phyloP scores from a whole-genome alignment of 2,113 vertebrate species.

The Nothocercus julius region DNA sequence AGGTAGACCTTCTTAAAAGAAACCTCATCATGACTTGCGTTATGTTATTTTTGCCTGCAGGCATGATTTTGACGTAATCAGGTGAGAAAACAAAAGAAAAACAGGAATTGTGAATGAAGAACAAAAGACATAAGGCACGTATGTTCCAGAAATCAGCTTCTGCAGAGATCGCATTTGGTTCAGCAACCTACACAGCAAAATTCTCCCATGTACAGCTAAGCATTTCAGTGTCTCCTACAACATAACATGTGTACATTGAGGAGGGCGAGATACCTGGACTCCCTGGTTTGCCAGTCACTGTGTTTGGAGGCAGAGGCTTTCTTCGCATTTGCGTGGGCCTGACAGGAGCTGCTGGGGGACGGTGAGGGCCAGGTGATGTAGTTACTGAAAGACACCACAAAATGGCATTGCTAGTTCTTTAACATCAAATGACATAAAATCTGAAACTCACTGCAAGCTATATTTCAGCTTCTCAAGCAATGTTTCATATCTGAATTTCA shows the following conservation, averaged over 20 bases:
- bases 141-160: background rate
- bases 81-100: background rate
- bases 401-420: background rate
- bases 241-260: background rate
- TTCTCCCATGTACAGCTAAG: background rate
- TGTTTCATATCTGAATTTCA: background rate
- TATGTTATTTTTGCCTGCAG: background rate
- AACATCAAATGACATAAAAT: background rate
- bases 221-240: background rate
- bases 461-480: background rate
- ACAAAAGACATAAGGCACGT: background rate
- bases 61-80: background rate
- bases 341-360: constrained; percentile 51
- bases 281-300: constrained; percentile 80
- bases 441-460: background rate
- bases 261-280: constrained; percentile 69
- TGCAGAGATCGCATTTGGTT: background rate
- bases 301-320: constrained; percentile 77
- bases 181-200: background rate
- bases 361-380: constrained; percentile 38
- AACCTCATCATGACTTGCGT: background rate
- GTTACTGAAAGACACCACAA: constrained; percentile 61
- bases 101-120: background rate
- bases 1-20: background rate
- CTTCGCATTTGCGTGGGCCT: constrained; percentile 71